Evolutionary conservation across 2,888 invertebrate genomes (phyloP).

Genomic region (Leptopilina myrica): DNA sequence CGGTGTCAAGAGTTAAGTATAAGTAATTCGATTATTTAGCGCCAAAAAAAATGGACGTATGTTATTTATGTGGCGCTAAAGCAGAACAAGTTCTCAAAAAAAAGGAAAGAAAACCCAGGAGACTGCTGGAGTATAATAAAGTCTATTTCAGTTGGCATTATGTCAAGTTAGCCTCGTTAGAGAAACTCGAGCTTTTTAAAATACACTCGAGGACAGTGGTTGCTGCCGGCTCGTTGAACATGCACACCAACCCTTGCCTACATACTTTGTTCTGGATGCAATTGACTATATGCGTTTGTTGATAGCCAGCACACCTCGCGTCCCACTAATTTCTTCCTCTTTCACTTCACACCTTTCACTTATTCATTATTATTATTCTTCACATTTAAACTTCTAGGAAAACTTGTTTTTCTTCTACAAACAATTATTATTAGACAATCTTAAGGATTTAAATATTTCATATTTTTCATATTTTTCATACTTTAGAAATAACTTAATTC

Average conservation of each 20-base stretch:
- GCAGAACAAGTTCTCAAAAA: constrained; percentile 27
- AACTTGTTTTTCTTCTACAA: no score
- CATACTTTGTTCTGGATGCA: constrained; percentile 57
- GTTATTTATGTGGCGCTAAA: constrained; percentile 33
- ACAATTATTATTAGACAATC: no score
- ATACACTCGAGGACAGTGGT: constrained; percentile 68
- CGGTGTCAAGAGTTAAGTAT: background rate
- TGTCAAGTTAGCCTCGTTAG: constrained; percentile 76
- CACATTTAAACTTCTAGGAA: no score
- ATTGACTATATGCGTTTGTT: constrained; percentile 54
- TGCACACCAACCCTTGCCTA: constrained; percentile 64
- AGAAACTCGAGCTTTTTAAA: constrained; percentile 60
- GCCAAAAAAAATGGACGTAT: background rate
- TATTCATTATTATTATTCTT: no score
- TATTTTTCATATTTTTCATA: no score
- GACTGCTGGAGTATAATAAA: constrained; percentile 64
- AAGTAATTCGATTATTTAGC: constrained; percentile 15
- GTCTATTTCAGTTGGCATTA: constrained; percentile 75
- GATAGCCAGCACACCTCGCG: constrained; percentile 44
- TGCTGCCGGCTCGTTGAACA: constrained; percentile 75
- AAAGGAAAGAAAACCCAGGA: constrained; percentile 6
- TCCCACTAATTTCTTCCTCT: background rate
- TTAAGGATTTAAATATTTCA: no score
- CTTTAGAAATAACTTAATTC: no score
- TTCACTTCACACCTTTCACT: constrained; percentile 2